These are phyloP conservation scores for Melangyna quadrimaculata DNA, from an alignment of 2,888 invertebrate species.

Conservation along the genomic window DNA sequence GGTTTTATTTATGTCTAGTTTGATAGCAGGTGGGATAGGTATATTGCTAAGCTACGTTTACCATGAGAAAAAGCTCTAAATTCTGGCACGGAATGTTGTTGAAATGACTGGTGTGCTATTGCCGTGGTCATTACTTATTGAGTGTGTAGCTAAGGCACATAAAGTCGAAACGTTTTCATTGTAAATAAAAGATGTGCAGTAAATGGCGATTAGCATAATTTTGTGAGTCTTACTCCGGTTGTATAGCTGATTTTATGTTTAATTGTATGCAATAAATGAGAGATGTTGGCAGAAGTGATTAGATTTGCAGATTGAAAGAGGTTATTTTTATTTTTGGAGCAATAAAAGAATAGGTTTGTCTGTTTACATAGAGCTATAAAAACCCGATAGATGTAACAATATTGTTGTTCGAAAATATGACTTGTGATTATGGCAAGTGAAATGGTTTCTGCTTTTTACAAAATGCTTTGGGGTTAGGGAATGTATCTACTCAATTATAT, in stretches of 20 bases:
- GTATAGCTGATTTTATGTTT: background rate
- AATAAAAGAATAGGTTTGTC: background rate
- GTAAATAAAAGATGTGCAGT: conserved; percentile 8
- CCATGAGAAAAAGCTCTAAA: background rate
- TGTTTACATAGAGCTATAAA: background rate
- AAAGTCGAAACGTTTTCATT: background rate
- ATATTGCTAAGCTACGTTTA: background rate
- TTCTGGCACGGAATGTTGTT: background rate
- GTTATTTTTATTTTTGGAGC: background rate
- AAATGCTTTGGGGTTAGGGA: no score
- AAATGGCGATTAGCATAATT: conserved; percentile 16
- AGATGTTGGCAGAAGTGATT: conserved; percentile 8
- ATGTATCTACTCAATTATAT: no score
- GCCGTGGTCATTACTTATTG: background rate
- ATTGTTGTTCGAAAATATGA: background rate
- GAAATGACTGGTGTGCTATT: background rate
- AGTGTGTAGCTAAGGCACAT: background rate
- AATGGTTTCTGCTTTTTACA: background rate
- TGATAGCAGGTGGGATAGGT: background rate
- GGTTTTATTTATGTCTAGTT: background rate
- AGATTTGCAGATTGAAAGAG: background rate
- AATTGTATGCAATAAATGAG: background rate
- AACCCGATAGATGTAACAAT: background rate
- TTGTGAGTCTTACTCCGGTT: background rate
- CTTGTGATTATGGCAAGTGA: background rate